phyloP scores from a whole-genome alignment of 2,113 vertebrate species.

The Pitta sordida region DNA sequence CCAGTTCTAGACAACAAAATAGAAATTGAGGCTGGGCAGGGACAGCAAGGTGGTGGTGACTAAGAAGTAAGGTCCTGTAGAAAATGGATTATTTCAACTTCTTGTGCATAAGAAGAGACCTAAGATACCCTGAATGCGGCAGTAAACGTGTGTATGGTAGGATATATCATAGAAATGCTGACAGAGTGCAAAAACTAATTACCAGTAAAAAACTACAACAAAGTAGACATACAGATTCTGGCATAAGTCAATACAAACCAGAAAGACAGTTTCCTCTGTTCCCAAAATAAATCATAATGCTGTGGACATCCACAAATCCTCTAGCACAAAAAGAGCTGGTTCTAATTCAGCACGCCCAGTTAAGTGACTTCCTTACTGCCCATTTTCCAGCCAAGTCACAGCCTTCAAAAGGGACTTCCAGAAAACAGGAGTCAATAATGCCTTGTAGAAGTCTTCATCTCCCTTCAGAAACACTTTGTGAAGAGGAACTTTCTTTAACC shows the following conservation, averaged over 20 bases:
- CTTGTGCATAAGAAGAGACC: not conserved
- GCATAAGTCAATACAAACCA: not conserved
- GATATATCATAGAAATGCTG: not conserved
- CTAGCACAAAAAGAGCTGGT: not conserved
- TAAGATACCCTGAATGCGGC: not conserved
- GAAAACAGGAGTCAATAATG: not conserved
- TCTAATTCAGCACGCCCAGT: not conserved
- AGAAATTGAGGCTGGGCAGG: not conserved
- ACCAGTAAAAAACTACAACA: not conserved
- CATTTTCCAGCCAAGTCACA: fast-evolving
- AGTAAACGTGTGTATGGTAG: not conserved
- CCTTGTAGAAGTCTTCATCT: not conserved
- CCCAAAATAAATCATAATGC: not conserved
- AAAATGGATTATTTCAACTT: not conserved
- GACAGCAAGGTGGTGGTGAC: not conserved
- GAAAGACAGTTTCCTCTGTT: not conserved
- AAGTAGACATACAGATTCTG: not conserved
- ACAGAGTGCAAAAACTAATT: not conserved
- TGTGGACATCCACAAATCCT: not conserved
- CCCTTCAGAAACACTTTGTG: not conserved
- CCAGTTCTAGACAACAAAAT: not conserved
- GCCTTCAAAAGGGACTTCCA: not conserved
- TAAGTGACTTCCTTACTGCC: not conserved
- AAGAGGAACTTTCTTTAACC: not conserved
- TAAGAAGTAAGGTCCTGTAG: not conserved